Conservation (phyloP, 2,797 vertebrate species). For the Helicolenus hilgendorfi region DNA sequence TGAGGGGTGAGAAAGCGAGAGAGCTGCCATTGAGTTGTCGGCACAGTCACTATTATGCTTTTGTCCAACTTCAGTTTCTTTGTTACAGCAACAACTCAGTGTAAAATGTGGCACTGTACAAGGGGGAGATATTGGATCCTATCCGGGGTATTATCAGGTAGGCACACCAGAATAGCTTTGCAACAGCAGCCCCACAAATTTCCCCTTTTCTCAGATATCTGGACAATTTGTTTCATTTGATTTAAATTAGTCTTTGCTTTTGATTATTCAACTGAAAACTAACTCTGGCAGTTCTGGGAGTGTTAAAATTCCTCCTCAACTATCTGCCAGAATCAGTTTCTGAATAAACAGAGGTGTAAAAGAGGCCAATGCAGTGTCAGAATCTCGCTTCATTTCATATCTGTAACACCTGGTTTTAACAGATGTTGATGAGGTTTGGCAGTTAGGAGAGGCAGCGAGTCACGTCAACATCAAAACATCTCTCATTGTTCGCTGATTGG, state of each 20-base stretch:
- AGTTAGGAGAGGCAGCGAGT: conserved; percentile 22
- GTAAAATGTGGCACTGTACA: background rate
- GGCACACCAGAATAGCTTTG: background rate
- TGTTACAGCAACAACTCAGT: background rate
- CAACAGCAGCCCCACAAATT: background rate
- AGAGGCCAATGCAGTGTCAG: background rate
- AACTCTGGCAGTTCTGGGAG: conserved; percentile 16
- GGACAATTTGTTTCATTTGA: background rate
- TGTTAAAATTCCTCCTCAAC: background rate
- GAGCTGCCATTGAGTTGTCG: conserved; percentile 4
- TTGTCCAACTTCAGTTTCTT: background rate
- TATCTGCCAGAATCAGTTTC: conserved; percentile 38
- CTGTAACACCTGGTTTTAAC: conserved; percentile 39
- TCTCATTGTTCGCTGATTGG: conserved; percentile 27
- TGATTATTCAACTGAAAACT: background rate
- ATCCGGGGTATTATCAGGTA: background rate
- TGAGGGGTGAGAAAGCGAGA: background rate
- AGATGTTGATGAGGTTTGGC: conserved; percentile 57
- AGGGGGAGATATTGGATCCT: background rate
- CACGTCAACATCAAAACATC: conserved; percentile 27
- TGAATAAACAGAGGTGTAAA: conserved; percentile 28
- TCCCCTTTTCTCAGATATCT: background rate
- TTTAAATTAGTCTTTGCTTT: background rate
- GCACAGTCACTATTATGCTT: background rate
- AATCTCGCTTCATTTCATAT: conserved; percentile 20